These are phyloP conservation scores for Atherinosoma microstoma DNA, from an alignment of 2,797 vertebrate species.

Conservation along the genomic window DNA sequence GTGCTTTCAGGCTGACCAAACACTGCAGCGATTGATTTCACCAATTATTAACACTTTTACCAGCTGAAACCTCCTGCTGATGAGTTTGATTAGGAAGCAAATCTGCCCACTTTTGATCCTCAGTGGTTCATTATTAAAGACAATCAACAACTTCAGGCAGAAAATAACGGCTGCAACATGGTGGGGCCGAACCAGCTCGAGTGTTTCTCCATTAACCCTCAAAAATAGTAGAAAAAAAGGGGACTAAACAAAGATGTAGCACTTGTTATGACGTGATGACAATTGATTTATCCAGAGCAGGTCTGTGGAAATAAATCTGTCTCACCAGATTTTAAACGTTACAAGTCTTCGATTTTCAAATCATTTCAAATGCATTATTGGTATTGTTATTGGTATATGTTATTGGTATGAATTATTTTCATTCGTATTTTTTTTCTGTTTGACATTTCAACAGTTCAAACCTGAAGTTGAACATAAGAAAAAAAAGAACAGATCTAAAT, in stretches of 20 bases:
- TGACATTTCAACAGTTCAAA: too few species aligned
- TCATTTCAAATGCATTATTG: too few species aligned
- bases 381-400: too few species aligned
- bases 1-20: conserved; percentile 35
- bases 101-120: conserved; percentile 39
- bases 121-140: conserved; percentile 33
- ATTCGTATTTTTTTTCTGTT: too few species aligned
- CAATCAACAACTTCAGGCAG: conserved; percentile 33
- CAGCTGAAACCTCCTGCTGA: conserved; percentile 40
- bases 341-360: too few species aligned
- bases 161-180: conserved; percentile 31
- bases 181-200: conserved; percentile 7
- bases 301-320: not conserved
- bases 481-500: too few species aligned
- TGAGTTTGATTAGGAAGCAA: conserved; percentile 49
- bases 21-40: conserved; percentile 13
- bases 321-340: too few species aligned
- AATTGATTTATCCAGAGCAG: not conserved
- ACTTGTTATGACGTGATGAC: not conserved
- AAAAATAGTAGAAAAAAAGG: not conserved
- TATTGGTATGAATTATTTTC: too few species aligned
- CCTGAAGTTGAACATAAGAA: too few species aligned
- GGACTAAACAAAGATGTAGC: not conserved
- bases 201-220: not conserved
- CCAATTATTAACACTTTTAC: conserved; percentile 42